Evolutionary conservation across 2,888 invertebrate genomes (phyloP), one percentile per base, ranked within the genome.

Genomic region (Plebejus anna): DNA sequence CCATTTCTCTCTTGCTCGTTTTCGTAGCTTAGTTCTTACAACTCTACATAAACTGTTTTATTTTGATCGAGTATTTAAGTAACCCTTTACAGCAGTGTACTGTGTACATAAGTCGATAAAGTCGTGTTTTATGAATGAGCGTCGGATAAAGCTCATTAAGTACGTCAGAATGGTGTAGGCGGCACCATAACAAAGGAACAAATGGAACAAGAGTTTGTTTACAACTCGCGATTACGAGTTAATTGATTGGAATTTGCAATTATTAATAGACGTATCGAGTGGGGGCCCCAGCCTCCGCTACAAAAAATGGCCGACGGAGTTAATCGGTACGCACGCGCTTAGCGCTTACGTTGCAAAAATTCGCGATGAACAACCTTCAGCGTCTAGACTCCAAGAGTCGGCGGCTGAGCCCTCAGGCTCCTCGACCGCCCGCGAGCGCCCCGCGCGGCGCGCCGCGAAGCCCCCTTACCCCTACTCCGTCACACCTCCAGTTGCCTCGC

Each of bases 401-500:
- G 55, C 47, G 72, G 72, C 42, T 22, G 22, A 22, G 22, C 22
- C 22, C 22, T 47, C 87, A 82, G 87, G 79, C 77, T 80, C 79
- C 82, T 80, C 82, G 80, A 80, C 75, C 79, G 80, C 76, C 80
- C 79, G 78, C 79, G 47, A 4, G 9, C 79, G 76, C 80, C 84
- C 79, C 78, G 82, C 59, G 22, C 59, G 22, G 7, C 32, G 32
- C 47, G 9, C 47, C 42, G 11, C 66, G 9, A 9, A 61, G 81
- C 80, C 47, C 42, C 9, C 42, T 7, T 2, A 1, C 84, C 81
- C 82, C 79, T 82, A 85, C 82, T 78, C 80, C 81, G 78, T 80
- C 83, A 81, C 84, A 83, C 84, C 84, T 83, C 83, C 86, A 94
- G 93, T 94, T 89, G 91, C 90, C 87, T 85, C 90, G 92, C 92